Evolutionary conservation across 2,797 vertebrate species (phyloP), one percentile per base, ranked within the genome.

Genomic region (Malacoraja senta): DNA sequence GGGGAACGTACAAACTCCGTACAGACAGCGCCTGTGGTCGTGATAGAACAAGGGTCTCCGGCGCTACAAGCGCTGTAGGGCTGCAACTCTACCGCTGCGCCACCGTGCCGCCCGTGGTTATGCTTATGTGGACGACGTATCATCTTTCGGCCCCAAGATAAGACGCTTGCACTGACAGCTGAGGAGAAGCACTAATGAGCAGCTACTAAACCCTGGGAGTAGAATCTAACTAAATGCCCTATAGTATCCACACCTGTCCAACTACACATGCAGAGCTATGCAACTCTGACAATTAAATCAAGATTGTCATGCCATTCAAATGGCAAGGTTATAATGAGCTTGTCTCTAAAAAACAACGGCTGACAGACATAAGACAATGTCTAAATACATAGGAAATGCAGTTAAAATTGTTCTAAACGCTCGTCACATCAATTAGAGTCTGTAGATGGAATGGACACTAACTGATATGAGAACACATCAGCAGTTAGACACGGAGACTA

Each of bases 171-270:
- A 68, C n/a, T 88, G 61, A 68, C 84, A 88, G 61, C 63, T 68
- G 35, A 65, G n/a, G 29, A 32, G 32, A 88, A 63, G 29, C 84
- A 68, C n/a, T 35, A 68, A 68, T 68, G n/a, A 88, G 61, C 63
- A 88, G 84, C 61, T 88, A 88, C 65, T 88, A 88, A 88, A 68
- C 61, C 68, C 61, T 88, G 58, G 83, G 17, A 68, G 84, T 35
- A 88, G 63, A 35, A 19, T 68, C 61, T 35, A 65, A 68, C 68
- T 17, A 88, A 68, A 24, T 68, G n/a, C 61, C n/a, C 19, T 19
- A 35, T n/a, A 8, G 84, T 68, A 68, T 35, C 61, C 68, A 3
- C 19, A 35, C 63, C 63, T 88, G 84, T 17, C 63, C n/a, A 88
- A 63, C 17, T 88, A 63, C 71, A 88, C 8, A 63, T 63, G 68